phyloP scores from a whole-genome alignment of 2,888 invertebrate species.

The Myopa tessellatipennis region DNA sequence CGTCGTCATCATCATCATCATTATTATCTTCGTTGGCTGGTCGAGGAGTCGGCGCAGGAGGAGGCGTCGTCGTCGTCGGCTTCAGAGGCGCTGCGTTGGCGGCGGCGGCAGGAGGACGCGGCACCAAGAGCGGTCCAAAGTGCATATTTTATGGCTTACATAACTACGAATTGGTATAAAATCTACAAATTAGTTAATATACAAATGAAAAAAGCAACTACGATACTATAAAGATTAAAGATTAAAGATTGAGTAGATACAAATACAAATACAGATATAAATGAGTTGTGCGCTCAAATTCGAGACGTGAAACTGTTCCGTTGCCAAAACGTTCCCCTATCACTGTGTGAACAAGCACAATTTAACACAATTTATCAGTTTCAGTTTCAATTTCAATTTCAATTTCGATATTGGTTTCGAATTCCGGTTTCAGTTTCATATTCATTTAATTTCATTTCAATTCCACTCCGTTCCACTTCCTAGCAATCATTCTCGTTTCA shows the following conservation, averaged over 20 bases:
- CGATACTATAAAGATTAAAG: conserved; percentile 1
- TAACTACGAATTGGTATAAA: conserved; percentile 23
- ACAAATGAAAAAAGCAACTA: background rate
- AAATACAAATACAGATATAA: conserved; percentile 8
- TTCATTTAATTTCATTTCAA: conserved; percentile 13
- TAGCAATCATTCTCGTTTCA: conserved; percentile 48
- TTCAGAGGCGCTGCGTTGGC: background rate
- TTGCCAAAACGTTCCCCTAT: conserved; percentile 28
- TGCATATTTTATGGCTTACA: conserved; percentile 28
- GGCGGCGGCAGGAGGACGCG: conserved; percentile 20
- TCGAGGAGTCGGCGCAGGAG: conserved; percentile 1
- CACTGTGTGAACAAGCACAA: conserved; percentile 7
- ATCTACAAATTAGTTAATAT: background rate
- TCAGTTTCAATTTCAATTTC: conserved; percentile 24
- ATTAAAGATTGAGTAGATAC: background rate
- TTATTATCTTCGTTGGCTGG: conserved; percentile 18
- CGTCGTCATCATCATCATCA: conserved; percentile 13
- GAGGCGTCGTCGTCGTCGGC: background rate
- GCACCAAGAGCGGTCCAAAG: conserved; percentile 17
- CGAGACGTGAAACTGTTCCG: background rate
- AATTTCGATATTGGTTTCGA: background rate
- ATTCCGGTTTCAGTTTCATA: conserved; percentile 29
- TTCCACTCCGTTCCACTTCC: conserved; percentile 33
- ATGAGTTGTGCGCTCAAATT: no score
- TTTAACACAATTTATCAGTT: conserved; percentile 37